These are phyloP conservation scores for Dasypolia templi DNA, from an alignment of 2,888 invertebrate species.

Conservation along the genomic window DNA sequence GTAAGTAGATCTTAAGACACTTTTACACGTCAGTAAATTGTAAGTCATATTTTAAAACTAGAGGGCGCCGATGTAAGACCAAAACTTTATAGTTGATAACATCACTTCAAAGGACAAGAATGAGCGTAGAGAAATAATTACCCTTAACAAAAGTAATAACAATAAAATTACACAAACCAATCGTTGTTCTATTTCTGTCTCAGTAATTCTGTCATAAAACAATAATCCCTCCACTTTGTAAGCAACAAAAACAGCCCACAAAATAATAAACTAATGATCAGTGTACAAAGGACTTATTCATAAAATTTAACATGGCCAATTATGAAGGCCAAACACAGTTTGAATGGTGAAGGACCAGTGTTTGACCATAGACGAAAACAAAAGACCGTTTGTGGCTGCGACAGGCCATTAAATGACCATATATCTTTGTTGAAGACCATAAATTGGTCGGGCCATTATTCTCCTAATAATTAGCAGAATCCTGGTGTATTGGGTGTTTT, in stretches of 20 bases:
- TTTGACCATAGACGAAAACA: constrained; percentile 66
- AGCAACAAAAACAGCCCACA: constrained; percentile 10
- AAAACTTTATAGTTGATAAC: background rate
- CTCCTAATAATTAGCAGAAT: constrained; percentile 80
- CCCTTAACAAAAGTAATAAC: background rate
- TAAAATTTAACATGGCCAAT: constrained; percentile 57
- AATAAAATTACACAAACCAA: constrained; percentile 20
- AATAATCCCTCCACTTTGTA: constrained; percentile 43
- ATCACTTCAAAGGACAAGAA: background rate
- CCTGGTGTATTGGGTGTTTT: constrained; percentile 70
- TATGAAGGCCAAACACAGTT: constrained; percentile 56
- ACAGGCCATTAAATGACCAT: constrained; percentile 79
- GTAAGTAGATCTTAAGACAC: no score
- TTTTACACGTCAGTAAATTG: no score
- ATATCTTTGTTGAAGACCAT: constrained; percentile 76
- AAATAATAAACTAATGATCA: constrained; percentile 57
- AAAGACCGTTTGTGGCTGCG: constrained; percentile 76
- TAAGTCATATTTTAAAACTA: no score
- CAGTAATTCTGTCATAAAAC: constrained; percentile 42
- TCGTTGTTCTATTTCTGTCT: constrained; percentile 29
- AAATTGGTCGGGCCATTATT: constrained; percentile 79
- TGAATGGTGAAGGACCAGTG: constrained; percentile 45
- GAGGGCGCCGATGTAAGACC: no score
- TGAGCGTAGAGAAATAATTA: no score
- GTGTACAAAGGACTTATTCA: constrained; percentile 53